phyloP scores from a whole-genome alignment of 2,113 vertebrate species.

The Pelmatolapia mariae region DNA sequence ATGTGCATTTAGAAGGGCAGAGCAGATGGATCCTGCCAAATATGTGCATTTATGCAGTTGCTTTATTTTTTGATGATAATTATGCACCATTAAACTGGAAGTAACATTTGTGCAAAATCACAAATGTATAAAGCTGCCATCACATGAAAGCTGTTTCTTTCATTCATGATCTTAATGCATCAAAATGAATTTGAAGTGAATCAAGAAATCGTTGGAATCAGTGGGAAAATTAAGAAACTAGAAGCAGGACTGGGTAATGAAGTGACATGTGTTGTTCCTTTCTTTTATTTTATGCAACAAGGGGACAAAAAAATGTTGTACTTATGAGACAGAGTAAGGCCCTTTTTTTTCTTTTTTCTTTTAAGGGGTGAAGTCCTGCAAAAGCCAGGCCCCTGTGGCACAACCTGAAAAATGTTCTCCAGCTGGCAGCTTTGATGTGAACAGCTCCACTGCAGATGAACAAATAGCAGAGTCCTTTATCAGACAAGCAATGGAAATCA shows the following conservation, averaged over 20 bases:
- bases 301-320: neutral
- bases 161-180: neutral
- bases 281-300: neutral
- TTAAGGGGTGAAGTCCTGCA: neutral
- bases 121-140: neutral
- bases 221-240: neutral
- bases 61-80: neutral
- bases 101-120: neutral
- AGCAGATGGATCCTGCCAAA: neutral
- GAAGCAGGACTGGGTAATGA: neutral
- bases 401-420: neutral
- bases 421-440: conserved; percentile 70
- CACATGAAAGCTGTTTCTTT: neutral
- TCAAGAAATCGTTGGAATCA: neutral
- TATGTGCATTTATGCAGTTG: neutral
- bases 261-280: neutral
- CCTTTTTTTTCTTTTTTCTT: neutral
- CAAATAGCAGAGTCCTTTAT: conserved; percentile 77
- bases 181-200: neutral
- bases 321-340: neutral
- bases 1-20: neutral
- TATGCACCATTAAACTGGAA: neutral
- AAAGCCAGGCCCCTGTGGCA: neutral
- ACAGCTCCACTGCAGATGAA: conserved; percentile 69
- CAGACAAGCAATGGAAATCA: conserved; percentile 74